Evolutionary conservation across 2,888 invertebrate species (phyloP).

Genomic region (Andrena marginata): DNA sequence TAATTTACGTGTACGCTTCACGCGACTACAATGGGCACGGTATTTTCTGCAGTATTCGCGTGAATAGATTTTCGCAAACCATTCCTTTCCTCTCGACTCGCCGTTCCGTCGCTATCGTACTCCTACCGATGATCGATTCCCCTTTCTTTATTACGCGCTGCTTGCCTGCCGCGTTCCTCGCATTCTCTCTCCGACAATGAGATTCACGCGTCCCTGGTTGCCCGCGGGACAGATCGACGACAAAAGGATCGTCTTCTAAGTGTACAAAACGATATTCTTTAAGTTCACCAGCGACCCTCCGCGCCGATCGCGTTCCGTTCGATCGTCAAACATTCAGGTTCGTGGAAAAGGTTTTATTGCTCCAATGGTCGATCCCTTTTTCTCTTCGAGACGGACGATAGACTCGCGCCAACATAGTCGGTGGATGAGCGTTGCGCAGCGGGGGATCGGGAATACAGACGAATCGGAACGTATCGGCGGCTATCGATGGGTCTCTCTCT

Average conservation of each 20-base stretch:
- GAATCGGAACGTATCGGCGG: conserved; percentile 11
- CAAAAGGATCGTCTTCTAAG: conserved; percentile 19
- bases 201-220: not conserved
- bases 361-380: not conserved
- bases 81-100: conserved; percentile 9
- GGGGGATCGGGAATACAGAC: not conserved
- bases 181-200: not conserved
- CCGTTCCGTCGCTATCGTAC: conserved; percentile 10
- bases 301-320: conserved; percentile 7
- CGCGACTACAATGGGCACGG: conserved; percentile 61
- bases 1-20: conserved; percentile 77
- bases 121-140: not conserved
- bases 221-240: conserved; percentile 39
- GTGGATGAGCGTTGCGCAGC: conserved; percentile 7
- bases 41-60: not conserved
- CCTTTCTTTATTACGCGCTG: not conserved
- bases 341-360: conserved; percentile 15
- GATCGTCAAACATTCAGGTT: not conserved
- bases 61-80: not conserved
- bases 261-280: conserved; percentile 22
- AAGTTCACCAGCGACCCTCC: not conserved
- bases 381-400: not conserved
- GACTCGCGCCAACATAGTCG: not conserved
- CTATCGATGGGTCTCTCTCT: conserved; percentile 23
- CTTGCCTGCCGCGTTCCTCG: not conserved